phyloP scores from a whole-genome alignment of 2,888 invertebrate species.

The Lasioglossum marginatum region DNA sequence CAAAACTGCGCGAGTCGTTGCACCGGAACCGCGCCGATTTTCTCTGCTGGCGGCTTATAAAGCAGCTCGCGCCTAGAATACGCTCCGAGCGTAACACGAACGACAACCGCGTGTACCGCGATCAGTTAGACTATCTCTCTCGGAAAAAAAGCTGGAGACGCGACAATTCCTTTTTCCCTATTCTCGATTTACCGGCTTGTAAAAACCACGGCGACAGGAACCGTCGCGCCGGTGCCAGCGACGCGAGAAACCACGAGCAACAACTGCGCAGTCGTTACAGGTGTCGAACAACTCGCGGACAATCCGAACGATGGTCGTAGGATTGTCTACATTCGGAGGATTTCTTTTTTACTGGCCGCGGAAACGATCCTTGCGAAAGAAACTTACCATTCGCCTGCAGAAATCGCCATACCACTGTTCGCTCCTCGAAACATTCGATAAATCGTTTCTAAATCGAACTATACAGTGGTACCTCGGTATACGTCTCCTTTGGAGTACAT shows the following conservation, averaged over 20 bases:
- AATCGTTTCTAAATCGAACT: too few relatives aligned
- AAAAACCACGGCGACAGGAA: slow-evolving; percentile 23
- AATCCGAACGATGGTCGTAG: background rate
- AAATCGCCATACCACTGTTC: background rate
- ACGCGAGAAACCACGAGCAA: slow-evolving; percentile 23
- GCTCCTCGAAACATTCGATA: too few relatives aligned
- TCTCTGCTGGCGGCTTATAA: slow-evolving; percentile 30
- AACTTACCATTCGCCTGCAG: background rate
- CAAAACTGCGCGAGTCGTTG: slow-evolving; percentile 37
- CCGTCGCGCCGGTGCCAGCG: background rate
- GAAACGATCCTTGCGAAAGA: background rate
- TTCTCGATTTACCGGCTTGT: background rate
- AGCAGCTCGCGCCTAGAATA: slow-evolving; percentile 6
- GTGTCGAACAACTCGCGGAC: background rate
- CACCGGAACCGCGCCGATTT: slow-evolving; percentile 68
- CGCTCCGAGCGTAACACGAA: slow-evolving; percentile 20
- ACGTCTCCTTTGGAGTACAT: too few relatives aligned
- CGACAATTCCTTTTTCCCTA: slow-evolving; percentile 22
- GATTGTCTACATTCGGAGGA: background rate
- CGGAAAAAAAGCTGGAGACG: slow-evolving; percentile 18
- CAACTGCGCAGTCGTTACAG: background rate
- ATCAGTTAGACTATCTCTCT: background rate
- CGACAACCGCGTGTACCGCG: slow-evolving; percentile 11
- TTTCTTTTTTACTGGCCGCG: background rate
- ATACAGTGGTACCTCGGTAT: too few relatives aligned